Base-by-base conservation (phyloP, 2,797 vertebrate genomes). In the Micromesistius poutassou region DNA sequence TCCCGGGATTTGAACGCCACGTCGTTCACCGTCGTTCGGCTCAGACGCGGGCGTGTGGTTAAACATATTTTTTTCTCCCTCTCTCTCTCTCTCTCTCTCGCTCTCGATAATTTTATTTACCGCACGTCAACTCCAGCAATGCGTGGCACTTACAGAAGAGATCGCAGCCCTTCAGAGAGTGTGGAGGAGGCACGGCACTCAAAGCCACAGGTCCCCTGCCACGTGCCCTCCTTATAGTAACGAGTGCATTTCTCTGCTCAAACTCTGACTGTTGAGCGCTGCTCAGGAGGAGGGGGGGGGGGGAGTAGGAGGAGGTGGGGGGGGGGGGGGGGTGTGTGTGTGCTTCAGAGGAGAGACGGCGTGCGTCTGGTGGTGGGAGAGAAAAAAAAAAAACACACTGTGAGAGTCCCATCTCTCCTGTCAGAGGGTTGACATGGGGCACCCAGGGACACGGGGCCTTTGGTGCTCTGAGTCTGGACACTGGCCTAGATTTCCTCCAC, bases 181-280 rank as follows among this genome's bases (percentile, higher is more conserved):
- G 83, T 74, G 85, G 89, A 87, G 88, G 90, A 88, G 89, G 88
- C 85, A 25, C 55, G 87, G 89, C 91, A 84, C 90, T 93, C 91
- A 91, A 92, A 93, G 91, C 92, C 85, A 87, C 80, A 78, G 92
- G 92, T 93, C 92, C 94, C 94, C 93, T 88, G 92, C 93, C 93
- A 94, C 89, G 89, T 92, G 94, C 91, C 93, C 94, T 94, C 93
- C 91, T 94, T 94, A 91, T 91, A 91, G 91, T 94, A 93, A 94
- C 92, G 91, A 94, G 92, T 85, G 91, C 91, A 92, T 93, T 92
- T 88, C 92, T 93, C 89, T 91, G 89, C 93, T 93, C 93, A 93
- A 92, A 93, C 90, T 92, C 89, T 92, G 92, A 92, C 90, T 89
- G 90, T 87, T 89, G 89, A 82, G 55, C 55, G 55, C 55, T n/a